Percentiles rank a stretch among this genome's conserved stretches.
phyloP scores from a whole-genome alignment of 2,797 vertebrate genomes.

The Sylvilagus floridanus region DNA sequence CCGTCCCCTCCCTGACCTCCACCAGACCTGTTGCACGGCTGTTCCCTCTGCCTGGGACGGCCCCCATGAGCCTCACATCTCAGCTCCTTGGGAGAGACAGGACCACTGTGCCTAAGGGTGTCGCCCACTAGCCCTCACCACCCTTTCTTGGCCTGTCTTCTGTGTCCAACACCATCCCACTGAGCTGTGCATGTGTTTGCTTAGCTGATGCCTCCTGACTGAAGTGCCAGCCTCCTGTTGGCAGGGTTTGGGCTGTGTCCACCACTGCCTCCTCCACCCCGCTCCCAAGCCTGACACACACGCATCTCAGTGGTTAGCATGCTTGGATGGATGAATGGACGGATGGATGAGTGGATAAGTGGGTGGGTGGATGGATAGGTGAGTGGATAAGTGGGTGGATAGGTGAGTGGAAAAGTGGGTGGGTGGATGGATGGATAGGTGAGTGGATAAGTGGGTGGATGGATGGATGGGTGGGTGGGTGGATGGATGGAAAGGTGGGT shows the following conservation, averaged over 20 bases:
- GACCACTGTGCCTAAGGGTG: not conserved
- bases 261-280: not conserved
- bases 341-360: too few species aligned
- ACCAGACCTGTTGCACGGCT: accelerated
- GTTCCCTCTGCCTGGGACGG: not conserved
- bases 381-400: too few species aligned
- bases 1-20: too few species aligned
- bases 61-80: accelerated
- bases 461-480: not conserved
- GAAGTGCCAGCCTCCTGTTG: accelerated
- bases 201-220: not conserved
- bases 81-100: not conserved
- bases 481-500: not conserved
- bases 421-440: not conserved
- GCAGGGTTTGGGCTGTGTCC: not conserved
- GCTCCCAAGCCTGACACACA: not conserved
- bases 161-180: accelerated
- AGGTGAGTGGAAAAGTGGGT: too few species aligned
- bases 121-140: not conserved
- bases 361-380: not conserved
- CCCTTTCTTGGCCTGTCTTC: not conserved
- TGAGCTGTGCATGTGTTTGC: accelerated
- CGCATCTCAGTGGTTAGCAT: not conserved
- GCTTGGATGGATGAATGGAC: too few species aligned
- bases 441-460: not conserved